A percentile compares a stretch with the other conserved stretches of the same genome.
Conservation (phyloP, 1,140 invertebrate species). For the Conopomorpha cramerella region DNA sequence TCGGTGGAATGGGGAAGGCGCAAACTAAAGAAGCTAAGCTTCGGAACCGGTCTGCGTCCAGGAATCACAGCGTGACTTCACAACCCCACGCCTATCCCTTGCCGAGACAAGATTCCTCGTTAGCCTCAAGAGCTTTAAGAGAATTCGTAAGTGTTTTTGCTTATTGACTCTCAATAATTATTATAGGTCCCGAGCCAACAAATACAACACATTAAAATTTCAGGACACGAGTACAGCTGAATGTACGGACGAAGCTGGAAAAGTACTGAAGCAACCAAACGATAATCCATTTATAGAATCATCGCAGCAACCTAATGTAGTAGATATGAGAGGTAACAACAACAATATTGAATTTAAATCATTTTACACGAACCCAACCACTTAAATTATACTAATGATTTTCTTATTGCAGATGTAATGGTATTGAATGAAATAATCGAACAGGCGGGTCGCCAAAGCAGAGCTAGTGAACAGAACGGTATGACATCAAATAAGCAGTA, state of each 20-base stretch:
- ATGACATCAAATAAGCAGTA: conserved; percentile 55
- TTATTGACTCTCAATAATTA: no score
- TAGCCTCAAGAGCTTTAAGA: conserved; percentile 70
- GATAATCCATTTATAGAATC: conserved; percentile 92
- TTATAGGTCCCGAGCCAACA: no score
- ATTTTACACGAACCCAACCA: background rate
- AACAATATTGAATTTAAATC: conserved; percentile 1
- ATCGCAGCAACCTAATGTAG: conserved; percentile 82
- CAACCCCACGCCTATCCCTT: conserved; percentile 65
- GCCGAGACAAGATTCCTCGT: conserved; percentile 67
- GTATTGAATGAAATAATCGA: conserved; percentile 97
- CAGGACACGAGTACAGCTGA: conserved; percentile 71
- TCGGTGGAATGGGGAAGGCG: conserved; percentile 72
- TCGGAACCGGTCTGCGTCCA: conserved; percentile 70
- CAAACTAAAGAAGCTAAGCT: conserved; percentile 85
- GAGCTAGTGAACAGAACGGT: conserved; percentile 86
- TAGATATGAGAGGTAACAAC: conserved; percentile 89
- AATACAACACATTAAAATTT: conserved; percentile 10
- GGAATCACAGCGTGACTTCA: conserved; percentile 68
- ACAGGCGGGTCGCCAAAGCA: conserved; percentile 79
- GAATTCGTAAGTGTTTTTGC: conserved; percentile 67
- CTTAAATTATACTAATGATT: background rate
- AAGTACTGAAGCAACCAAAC: conserved; percentile 76
- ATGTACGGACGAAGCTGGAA: conserved; percentile 78
- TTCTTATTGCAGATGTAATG: conserved; percentile 85